These are phyloP conservation scores for Dasypolia templi DNA, from an alignment of 2,888 invertebrate species.

Conservation along the genomic window DNA sequence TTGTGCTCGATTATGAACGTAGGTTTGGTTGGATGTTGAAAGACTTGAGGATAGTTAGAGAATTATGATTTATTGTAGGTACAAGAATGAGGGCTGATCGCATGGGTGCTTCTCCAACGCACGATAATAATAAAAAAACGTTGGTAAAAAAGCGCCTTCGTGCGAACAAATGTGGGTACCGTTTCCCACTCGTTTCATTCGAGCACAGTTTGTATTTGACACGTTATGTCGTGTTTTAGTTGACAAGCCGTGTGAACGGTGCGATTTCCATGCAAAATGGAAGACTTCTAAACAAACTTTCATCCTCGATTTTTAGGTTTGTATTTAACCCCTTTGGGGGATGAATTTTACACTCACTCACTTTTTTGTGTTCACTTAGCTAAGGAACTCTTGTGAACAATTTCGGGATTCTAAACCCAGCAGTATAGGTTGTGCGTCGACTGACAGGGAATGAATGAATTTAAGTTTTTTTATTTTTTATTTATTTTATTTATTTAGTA, in stretches of 20 bases:
- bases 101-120: neutral
- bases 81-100: neutral
- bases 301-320: no score
- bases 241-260: neutral
- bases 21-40: neutral
- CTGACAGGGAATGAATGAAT: neutral
- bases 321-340: neutral
- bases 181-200: neutral
- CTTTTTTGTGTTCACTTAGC: no score
- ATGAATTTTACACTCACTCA: no score
- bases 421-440: neutral
- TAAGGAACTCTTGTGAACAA: no score
- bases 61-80: neutral
- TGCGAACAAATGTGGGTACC: neutral
- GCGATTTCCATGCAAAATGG: neutral
- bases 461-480: no score
- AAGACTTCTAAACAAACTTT: neutral
- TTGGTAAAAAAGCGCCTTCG: neutral
- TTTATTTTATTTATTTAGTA: neutral
- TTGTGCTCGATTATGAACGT: conserved; percentile 12
- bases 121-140: neutral
- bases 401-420: neutral
- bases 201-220: neutral
- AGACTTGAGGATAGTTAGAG: no score
- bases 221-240: neutral